These are phyloP conservation scores for Apeira syringaria DNA, from an alignment of 2,888 invertebrate species.

Conservation along the genomic window DNA sequence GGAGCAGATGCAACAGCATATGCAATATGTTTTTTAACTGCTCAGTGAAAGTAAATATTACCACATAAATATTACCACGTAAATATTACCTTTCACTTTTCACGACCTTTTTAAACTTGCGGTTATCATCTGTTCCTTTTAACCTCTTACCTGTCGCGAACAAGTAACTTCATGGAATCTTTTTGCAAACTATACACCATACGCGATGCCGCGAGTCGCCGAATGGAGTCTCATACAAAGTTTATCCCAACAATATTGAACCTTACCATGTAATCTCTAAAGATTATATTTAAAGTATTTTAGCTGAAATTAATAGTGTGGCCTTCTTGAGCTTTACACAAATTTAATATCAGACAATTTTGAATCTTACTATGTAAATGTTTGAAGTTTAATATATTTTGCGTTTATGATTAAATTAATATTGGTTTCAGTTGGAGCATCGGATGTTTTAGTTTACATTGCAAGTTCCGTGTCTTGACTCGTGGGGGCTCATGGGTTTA, in stretches of 20 bases:
- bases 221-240: neutral
- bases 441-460: conserved; percentile 15
- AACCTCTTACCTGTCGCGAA: too few species aligned
- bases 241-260: neutral
- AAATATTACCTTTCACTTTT: conserved; percentile 18
- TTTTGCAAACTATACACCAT: too few species aligned
- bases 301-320: neutral
- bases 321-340: neutral
- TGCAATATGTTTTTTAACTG: too few species aligned
- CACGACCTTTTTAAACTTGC: conserved; percentile 16
- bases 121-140: conserved; percentile 14
- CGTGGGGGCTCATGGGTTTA: conserved; percentile 5
- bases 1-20: too few species aligned
- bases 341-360: neutral
- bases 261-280: neutral
- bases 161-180: too few species aligned
- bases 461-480: conserved; percentile 9
- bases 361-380: neutral
- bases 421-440: conserved; percentile 9
- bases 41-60: too few species aligned
- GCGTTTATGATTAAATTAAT: conserved; percentile 3
- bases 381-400: neutral
- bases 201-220: too few species aligned
- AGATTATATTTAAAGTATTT: neutral
- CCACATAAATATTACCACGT: too few species aligned